phyloP scores from a whole-genome alignment of 2,888 invertebrate genomes.

The Bedellia somnulentella region DNA sequence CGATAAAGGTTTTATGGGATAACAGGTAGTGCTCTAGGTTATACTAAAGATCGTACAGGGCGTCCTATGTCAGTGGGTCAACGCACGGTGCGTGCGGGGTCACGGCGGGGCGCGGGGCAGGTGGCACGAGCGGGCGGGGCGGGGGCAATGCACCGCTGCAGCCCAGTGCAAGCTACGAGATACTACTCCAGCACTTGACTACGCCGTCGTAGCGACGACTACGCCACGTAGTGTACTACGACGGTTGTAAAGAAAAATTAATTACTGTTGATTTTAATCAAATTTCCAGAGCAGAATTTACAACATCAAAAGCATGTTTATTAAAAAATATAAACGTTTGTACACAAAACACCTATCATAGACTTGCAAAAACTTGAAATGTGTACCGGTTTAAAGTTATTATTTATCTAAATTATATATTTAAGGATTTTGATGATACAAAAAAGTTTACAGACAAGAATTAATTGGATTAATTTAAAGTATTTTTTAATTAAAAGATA shows the following conservation, averaged over 20 bases:
- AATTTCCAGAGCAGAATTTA: too few relatives aligned
- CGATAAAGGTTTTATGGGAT: slow-evolving; percentile 10
- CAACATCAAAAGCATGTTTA: too few relatives aligned
- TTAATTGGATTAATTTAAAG: too few relatives aligned
- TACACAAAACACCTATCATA: too few relatives aligned
- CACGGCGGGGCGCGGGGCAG: slow-evolving; percentile 19
- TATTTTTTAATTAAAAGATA: too few relatives aligned
- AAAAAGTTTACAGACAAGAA: too few relatives aligned
- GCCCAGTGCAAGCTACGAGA: slow-evolving; percentile 33
- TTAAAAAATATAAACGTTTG: too few relatives aligned
- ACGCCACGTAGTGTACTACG: slow-evolving; percentile 1
- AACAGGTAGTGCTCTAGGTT: slow-evolving; percentile 34
- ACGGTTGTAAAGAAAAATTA: slow-evolving; percentile 2
- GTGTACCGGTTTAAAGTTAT: too few relatives aligned
- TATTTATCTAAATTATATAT: too few relatives aligned
- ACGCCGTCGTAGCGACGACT: slow-evolving; percentile 15
- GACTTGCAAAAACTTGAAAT: too few relatives aligned
- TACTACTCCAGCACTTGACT: slow-evolving; percentile 21
- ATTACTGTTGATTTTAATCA: too few relatives aligned
- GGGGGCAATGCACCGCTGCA: slow-evolving; percentile 51
- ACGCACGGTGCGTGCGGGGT: slow-evolving; percentile 51
- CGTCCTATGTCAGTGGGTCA: slow-evolving; percentile 52
- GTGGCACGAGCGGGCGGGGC: slow-evolving; percentile 12
- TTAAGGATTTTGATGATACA: too few relatives aligned
- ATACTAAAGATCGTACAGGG: slow-evolving; percentile 47